Evolutionary conservation across 2,797 vertebrate genomes (phyloP), one percentile per base, ranked within the genome.

Genomic region (Manis crassicaudata): DNA sequence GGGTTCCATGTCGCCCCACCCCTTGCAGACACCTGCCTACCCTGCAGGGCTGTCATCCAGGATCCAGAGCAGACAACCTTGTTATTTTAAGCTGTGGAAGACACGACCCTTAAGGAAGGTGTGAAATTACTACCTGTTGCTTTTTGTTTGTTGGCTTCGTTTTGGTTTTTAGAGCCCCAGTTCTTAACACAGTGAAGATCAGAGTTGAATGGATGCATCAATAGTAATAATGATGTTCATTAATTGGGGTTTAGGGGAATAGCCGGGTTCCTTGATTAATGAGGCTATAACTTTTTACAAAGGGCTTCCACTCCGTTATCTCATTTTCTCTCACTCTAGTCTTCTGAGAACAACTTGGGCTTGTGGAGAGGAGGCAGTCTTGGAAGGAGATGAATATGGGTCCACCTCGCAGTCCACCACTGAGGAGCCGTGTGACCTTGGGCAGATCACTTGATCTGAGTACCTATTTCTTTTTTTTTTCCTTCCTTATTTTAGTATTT

Each of bases 121-220:
- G 72, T 25, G 27, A 88, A 88, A 54, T 76, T 5, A 21, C 18
- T 2, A 9, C 60, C 65, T 80, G n/a, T 52, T 80, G 54, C 50
- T 67, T 27, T 43, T 79, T 56, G 12, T 23, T 90, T 63, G 5
- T 58, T 80, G n/a, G 62, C 7, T 79, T 84, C 82, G 68, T 60
- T 89, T 75, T 95, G 72, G 21, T 85, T 84, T 76, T 93, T 46
- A 93, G 79, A 88, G 54, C 27, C 54, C 46, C 13, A 58, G 67
- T 77, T 89, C 60, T 93, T 77, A 67, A 73, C 86, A 89, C 82
- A 60, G 11, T 54, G 52, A 95, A 82, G 84, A 73, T 89, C 68
- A 90, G 50, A 58, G 63, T 23, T 37, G 88, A 90, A 56, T 35
- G 40, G 77, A 46, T 46, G 52, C 54, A 79, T 93, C 83, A 92